Percentiles rank a stretch among this genome's conserved stretches.
Conservation (phyloP, 2,113 vertebrate species). For the Enhydra lutris region DNA sequence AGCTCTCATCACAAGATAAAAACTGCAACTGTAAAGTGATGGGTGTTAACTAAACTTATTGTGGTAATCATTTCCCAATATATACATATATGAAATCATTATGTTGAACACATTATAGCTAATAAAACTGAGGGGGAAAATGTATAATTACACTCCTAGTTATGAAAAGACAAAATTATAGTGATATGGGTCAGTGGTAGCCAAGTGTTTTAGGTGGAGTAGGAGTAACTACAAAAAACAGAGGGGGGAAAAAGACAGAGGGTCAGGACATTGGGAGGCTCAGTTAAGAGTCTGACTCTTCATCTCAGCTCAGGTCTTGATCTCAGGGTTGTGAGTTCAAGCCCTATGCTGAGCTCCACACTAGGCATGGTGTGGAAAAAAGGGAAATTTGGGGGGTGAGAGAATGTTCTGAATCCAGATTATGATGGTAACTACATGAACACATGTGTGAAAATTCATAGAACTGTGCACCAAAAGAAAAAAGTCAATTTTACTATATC, state of each 20-base stretch:
- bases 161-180: neutral
- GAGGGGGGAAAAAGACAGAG: neutral
- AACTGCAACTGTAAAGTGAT: neutral
- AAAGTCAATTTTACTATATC: neutral
- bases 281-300: neutral
- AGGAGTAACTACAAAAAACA: neutral
- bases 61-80: neutral
- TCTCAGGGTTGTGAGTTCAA: neutral
- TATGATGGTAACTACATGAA: neutral
- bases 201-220: neutral
- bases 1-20: neutral
- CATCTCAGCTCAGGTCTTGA: neutral
- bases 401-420: neutral
- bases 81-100: neutral
- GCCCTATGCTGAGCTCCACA: neutral
- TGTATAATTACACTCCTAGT: neutral
- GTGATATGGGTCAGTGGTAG: neutral
- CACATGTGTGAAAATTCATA: neutral
- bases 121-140: neutral
- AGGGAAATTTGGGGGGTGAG: neutral
- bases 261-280: neutral
- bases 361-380: neutral
- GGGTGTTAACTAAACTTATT: neutral
- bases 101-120: neutral
- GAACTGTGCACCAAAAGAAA: neutral